Percentiles rank a stretch among this genome's conserved stretches.
Conservation (phyloP, 1,140 invertebrate genomes). For the Brachionus manjavacas region DNA sequence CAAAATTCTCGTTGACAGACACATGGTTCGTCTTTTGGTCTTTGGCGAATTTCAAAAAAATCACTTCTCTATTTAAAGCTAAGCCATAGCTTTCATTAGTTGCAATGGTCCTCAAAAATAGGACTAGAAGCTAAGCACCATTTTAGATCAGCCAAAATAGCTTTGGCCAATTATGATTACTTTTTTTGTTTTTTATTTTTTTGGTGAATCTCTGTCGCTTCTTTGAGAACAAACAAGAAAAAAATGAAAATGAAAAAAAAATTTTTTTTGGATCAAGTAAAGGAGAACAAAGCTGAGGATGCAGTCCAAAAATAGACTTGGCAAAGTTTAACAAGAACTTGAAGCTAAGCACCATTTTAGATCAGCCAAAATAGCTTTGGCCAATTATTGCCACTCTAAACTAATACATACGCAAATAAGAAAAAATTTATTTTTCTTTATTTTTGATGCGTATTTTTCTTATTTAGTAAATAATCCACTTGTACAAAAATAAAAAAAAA, state of each 20-base stretch:
- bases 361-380: background rate
- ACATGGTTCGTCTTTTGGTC: background rate
- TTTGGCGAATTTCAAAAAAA: background rate
- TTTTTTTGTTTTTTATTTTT: background rate
- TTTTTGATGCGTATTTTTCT: background rate
- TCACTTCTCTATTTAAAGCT: slow-evolving; percentile 6
- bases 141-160: background rate
- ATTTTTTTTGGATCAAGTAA: too few species aligned
- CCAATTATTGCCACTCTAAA: background rate
- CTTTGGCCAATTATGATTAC: background rate
- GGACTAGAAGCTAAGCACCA: background rate
- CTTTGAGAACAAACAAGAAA: too few species aligned
- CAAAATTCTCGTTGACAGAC: background rate
- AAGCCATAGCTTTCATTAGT: background rate
- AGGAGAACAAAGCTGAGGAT: too few species aligned
- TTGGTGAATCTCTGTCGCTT: too few species aligned
- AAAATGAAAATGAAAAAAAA: too few species aligned
- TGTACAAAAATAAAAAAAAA: background rate
- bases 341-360: background rate
- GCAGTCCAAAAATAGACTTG: background rate
- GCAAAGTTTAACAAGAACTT: background rate
- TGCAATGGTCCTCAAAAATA: background rate
- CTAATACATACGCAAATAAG: background rate
- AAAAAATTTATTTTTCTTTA: background rate
- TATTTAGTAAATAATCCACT: background rate